phyloP scores from a whole-genome alignment of 2,888 invertebrate species.

The Xanthia togata region DNA sequence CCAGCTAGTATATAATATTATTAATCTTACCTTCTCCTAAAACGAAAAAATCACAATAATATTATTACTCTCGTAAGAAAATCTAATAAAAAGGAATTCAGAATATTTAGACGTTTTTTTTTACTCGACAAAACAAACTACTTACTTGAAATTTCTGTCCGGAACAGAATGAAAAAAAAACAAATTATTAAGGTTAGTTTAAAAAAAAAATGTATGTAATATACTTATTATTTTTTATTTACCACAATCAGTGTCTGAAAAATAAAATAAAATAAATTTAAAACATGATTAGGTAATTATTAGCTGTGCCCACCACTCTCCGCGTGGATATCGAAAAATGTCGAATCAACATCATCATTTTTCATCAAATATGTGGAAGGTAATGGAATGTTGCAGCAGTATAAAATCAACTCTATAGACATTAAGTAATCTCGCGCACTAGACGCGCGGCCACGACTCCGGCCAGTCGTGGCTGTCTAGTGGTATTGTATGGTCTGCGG shows the following conservation, averaged over 20 bases:
- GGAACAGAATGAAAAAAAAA: not conserved
- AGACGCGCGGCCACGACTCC: too few relatives aligned
- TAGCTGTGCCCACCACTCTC: not conserved
- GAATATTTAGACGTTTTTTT: slow-evolving; percentile 62
- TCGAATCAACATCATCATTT: not conserved
- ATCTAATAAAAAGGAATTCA: not conserved
- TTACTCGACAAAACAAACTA: slow-evolving; percentile 20
- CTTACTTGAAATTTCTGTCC: slow-evolving; percentile 41
- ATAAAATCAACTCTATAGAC: not conserved
- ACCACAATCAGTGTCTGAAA: slow-evolving; percentile 41
- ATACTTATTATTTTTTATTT: not conserved
- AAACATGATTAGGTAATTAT: not conserved
- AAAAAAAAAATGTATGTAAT: not conserved
- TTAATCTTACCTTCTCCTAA: slow-evolving; percentile 67
- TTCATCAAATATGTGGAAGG: not conserved
- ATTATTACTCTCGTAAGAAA: not conserved
- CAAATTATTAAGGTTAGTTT: not conserved
- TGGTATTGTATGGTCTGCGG: too few relatives aligned
- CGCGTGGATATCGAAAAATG: not conserved
- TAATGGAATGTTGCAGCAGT: not conserved
- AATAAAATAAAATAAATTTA: not conserved
- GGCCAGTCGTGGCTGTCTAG: too few relatives aligned
- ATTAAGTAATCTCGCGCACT: too few relatives aligned
- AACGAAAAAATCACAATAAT: slow-evolving; percentile 25
- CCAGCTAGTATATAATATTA: not conserved